Percentiles rank a stretch among this genome's conserved stretches.
These are phyloP conservation scores for Pseudomyrmex pallidus DNA, from an alignment of 1,140 invertebrate genomes.

Conservation along the genomic window DNA sequence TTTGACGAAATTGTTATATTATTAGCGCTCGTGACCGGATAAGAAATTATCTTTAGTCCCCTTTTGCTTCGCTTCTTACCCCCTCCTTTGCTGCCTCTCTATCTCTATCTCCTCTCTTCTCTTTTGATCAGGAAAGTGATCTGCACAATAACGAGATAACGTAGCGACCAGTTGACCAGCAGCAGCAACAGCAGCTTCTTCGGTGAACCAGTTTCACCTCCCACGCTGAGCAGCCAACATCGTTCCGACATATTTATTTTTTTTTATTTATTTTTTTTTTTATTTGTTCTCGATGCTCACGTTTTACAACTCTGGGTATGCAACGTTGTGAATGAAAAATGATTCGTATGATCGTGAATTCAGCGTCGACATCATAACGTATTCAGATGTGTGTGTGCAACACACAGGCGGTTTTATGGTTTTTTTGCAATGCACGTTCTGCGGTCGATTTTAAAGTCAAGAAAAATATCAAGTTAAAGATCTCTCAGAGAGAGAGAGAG, in stretches of 20 bases:
- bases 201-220: conserved; percentile 48
- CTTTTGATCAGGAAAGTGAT: conserved; percentile 28
- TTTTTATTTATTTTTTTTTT: neutral
- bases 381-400: neutral
- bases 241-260: conserved; percentile 13
- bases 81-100: neutral
- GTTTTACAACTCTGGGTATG: neutral
- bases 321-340: neutral
- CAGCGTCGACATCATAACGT: neutral
- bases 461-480: too few relatives aligned
- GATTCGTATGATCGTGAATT: neutral
- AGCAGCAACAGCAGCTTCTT: conserved; percentile 34
- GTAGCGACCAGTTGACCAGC: neutral
- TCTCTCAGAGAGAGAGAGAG: too few relatives aligned
- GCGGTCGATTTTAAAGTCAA: neutral
- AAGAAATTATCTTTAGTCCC: conserved; percentile 2
- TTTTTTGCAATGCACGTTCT: conserved; percentile 1
- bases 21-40: conserved; percentile 2
- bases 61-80: neutral
- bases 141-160: conserved; percentile 50
- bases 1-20: conserved; percentile 24
- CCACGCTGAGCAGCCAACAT: neutral
- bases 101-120: neutral
- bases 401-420: neutral
- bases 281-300: conserved; percentile 33